Evolutionary conservation across 2,888 invertebrate genomes (phyloP).

Genomic region (Rotaria macrura): DNA sequence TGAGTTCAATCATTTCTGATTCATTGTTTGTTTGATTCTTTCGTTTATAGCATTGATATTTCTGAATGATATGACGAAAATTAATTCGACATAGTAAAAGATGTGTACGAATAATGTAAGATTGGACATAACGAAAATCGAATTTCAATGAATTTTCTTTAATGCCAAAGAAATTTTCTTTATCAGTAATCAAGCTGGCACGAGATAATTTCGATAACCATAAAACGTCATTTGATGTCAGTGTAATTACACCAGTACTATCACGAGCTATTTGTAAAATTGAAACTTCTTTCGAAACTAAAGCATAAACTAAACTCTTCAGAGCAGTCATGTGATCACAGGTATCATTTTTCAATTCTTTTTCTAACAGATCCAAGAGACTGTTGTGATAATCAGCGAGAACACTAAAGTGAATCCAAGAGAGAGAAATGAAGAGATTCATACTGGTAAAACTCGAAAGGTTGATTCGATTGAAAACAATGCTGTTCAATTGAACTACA

Average conservation of each 20-base stretch:
- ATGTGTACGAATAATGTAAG: neutral
- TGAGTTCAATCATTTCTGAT: neutral
- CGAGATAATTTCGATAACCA: neutral
- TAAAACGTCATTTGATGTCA: neutral
- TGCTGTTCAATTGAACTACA: no score
- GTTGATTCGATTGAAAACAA: no score
- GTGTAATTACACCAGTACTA: neutral
- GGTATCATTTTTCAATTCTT: neutral
- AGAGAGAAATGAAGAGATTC: neutral
- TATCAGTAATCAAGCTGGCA: neutral
- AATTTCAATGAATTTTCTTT: neutral
- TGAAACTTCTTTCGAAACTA: neutral
- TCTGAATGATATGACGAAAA: neutral
- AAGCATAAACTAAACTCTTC: neutral
- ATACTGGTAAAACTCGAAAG: no score
- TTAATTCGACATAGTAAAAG: neutral
- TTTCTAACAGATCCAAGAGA: neutral
- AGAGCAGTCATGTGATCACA: neutral
- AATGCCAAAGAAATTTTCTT: neutral
- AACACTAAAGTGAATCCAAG: neutral
- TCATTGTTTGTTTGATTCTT: neutral
- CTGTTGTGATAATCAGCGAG: neutral
- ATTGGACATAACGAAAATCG: neutral
- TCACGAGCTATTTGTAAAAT: neutral
- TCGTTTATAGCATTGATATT: neutral